Evolutionary conservation across 2,888 invertebrate genomes (phyloP).

Genomic region (Seira sanloemensis): DNA sequence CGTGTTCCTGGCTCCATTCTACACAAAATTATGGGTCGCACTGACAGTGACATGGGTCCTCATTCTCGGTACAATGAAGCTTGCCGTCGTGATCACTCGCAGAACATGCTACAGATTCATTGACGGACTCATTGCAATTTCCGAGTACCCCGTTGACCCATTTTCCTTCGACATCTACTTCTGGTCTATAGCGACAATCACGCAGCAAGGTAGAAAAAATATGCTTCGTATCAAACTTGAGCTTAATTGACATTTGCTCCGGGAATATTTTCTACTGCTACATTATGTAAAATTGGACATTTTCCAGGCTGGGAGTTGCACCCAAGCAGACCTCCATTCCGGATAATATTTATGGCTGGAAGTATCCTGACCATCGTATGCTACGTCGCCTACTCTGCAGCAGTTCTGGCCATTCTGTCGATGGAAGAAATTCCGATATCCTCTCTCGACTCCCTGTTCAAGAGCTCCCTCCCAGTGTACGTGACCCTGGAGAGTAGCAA

Average conservation of each 20-base stretch:
- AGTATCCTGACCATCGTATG: constrained; percentile 9
- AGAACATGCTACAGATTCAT: background rate
- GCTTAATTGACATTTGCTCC: too few species aligned
- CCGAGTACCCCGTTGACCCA: background rate
- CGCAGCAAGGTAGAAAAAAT: constrained; percentile 47
- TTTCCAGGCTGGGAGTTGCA: constrained; percentile 32
- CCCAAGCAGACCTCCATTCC: constrained; percentile 21
- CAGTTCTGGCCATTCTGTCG: constrained; percentile 40
- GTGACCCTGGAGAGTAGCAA: constrained; percentile 36
- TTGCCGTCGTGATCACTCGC: background rate
- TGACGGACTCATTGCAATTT: background rate
- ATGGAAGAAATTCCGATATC: constrained; percentile 43
- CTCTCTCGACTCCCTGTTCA: constrained; percentile 23
- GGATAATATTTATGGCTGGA: constrained; percentile 18
- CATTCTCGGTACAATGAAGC: background rate
- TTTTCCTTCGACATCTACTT: constrained; percentile 13
- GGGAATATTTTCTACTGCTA: too few species aligned
- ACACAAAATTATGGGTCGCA: constrained; percentile 37
- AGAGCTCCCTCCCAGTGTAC: constrained; percentile 18
- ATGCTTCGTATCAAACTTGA: too few species aligned
- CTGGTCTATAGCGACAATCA: constrained; percentile 36
- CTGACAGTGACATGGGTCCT: constrained; percentile 31
- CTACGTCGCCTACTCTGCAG: constrained; percentile 42
- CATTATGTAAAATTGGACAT: background rate
- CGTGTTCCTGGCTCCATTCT: constrained; percentile 33